These are phyloP conservation scores for Molossus alvarezi DNA, from an alignment of 2,797 vertebrate genomes.

Conservation along the genomic window DNA sequence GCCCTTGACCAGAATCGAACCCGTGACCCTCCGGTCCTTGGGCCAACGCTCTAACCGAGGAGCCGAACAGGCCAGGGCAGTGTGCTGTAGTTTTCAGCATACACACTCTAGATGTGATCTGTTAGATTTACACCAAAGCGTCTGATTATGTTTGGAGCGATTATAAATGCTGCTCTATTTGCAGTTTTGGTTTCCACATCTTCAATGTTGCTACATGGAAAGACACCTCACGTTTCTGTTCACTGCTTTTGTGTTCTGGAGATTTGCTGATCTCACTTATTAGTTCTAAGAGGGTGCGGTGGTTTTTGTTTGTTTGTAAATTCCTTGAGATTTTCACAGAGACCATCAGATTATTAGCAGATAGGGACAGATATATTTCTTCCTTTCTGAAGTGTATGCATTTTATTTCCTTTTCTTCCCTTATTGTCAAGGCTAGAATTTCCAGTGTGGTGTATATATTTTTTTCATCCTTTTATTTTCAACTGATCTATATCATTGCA, in stretches of 20 bases:
- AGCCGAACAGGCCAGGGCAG: too few relatives aligned
- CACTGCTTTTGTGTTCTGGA: background rate
- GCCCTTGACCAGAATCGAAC: too few relatives aligned
- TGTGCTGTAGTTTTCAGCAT: background rate
- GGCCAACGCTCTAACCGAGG: too few relatives aligned
- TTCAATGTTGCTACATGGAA: background rate
- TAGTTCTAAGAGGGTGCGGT: background rate
- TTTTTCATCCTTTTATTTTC: background rate
- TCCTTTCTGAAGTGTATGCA: too few relatives aligned
- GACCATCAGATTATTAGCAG: background rate
- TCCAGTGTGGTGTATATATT: background rate
- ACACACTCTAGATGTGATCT: background rate
- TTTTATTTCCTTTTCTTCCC: background rate
- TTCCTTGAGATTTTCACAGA: background rate
- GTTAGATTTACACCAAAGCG: background rate
- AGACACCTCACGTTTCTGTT: background rate
- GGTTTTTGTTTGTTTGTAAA: background rate
- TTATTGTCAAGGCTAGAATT: background rate
- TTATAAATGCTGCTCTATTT: background rate
- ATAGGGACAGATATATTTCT: background rate
- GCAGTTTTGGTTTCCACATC: background rate
- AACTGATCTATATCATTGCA: too few relatives aligned
- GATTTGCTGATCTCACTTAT: background rate
- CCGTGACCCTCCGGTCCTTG: too few relatives aligned
- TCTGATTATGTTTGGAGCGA: background rate